phyloP scores from a whole-genome alignment of 1,140 invertebrate genomes.

The Ceratina japonica region DNA sequence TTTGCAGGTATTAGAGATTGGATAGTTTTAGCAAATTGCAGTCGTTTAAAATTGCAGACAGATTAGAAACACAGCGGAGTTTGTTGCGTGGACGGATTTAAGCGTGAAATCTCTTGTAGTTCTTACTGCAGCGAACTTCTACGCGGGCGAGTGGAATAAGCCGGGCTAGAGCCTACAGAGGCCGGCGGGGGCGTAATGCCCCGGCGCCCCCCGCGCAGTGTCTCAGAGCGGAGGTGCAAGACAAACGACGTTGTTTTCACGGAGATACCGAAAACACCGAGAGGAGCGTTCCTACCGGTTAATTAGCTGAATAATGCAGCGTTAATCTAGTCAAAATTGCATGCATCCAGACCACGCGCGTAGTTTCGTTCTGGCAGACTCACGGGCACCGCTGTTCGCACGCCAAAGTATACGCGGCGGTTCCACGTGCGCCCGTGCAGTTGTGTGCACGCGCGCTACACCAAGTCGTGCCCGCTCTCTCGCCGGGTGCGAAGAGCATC shows the following conservation, averaged over 20 bases:
- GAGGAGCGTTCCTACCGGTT: slow-evolving; percentile 66
- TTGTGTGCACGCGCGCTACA: neutral
- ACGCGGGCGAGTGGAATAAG: slow-evolving; percentile 18
- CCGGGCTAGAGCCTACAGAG: slow-evolving; percentile 37
- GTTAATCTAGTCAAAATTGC: slow-evolving; percentile 77
- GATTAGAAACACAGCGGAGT: neutral
- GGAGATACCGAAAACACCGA: slow-evolving; percentile 64
- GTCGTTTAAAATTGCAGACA: too few species aligned
- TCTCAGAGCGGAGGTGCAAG: slow-evolving; percentile 56
- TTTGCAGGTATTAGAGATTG: too few species aligned
- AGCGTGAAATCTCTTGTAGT: slow-evolving; percentile 16
- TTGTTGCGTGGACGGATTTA: neutral
- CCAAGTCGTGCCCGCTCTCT: slow-evolving; percentile 42
- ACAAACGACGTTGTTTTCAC: slow-evolving; percentile 66
- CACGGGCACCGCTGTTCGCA: slow-evolving; percentile 50
- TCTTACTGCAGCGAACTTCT: slow-evolving; percentile 26
- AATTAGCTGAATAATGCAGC: slow-evolving; percentile 78
- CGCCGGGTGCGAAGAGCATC: slow-evolving; percentile 57
- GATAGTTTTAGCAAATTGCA: too few species aligned
- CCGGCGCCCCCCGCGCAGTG: neutral
- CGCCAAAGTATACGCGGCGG: slow-evolving; percentile 29
- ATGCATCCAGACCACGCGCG: slow-evolving; percentile 68
- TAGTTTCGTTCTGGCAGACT: slow-evolving; percentile 69
- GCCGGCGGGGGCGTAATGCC: neutral
- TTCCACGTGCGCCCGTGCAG: slow-evolving; percentile 5